Evolutionary conservation across 2,797 vertebrate genomes (phyloP), one percentile per base, ranked within the genome.

Genomic region (Antennarius maculatus): DNA sequence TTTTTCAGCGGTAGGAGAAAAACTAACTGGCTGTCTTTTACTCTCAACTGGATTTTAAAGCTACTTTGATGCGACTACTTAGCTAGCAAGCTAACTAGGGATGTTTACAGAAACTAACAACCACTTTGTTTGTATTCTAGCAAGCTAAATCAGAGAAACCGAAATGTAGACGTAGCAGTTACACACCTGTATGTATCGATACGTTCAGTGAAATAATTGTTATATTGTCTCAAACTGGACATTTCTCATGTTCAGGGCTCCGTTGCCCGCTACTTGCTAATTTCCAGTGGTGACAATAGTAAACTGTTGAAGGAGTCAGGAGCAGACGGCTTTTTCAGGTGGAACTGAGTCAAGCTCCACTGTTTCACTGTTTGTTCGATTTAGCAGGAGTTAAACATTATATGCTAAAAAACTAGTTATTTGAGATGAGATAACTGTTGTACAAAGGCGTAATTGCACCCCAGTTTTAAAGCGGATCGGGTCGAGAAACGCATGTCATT

Each of bases 81-180:
- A 87, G 91, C 90, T 91, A 87, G 85, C 87, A 77, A 61, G 91
- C 90, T 92, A 92, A 87, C 88, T 58, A 64, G 74, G 74, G 83
- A 85, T 90, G 87, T 88, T 88, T 80, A 81, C 74, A 66, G 11
- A 73, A 68, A 86, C 61, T 74, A 43, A 43, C 42, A 86, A 86
- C 84, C 83, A 56, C 71, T 45, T 70, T 52, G 75, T 66, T 89
- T 81, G 84, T 81, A n/a, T 51, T 77, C 61, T 77, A 74, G 81
- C 85, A 82, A 70, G 82, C 71, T 60, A 34, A 17, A 51, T 16
- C 47, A 14, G 5, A 37, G 11, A 23, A 4, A 45, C n/a, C 1
- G 3, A 42, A 6, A 16, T 64, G 0, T 58, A 16, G 1, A 18
- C 53, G 17, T 14, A 34, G 7, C 34, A 48, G 61, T 10, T 3